Percentiles rank a stretch among this genome's conserved stretches.
Conservation (phyloP, 2,888 invertebrate species). For the Agrochola litura region DNA sequence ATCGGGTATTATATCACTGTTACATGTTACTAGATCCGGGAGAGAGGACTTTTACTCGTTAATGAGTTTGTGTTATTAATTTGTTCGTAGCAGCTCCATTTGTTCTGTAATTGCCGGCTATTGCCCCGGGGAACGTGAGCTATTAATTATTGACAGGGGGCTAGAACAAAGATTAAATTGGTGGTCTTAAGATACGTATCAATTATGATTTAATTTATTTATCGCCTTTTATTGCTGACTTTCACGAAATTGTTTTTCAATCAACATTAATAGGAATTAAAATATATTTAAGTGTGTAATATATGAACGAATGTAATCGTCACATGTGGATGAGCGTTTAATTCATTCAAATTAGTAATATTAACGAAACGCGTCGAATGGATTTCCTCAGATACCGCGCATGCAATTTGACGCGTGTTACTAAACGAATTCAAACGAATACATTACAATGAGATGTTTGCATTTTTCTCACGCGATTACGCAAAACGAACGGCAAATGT, state of each 20-base stretch:
- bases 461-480: constrained; percentile 75
- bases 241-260: constrained; percentile 16
- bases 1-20: constrained; percentile 66
- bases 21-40: constrained; percentile 71
- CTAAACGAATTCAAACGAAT: constrained; percentile 39
- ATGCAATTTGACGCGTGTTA: constrained; percentile 27
- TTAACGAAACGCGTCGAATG: constrained; percentile 19
- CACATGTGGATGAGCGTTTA: constrained; percentile 21
- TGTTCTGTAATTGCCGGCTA: constrained; percentile 41
- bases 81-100: constrained; percentile 33
- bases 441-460: constrained; percentile 56
- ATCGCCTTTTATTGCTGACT: not conserved
- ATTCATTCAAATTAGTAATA: constrained; percentile 15
- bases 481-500: constrained; percentile 60
- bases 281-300: constrained; percentile 2
- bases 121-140: constrained; percentile 27
- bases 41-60: constrained; percentile 63
- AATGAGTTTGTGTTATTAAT: constrained; percentile 51
- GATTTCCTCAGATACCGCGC: constrained; percentile 39
- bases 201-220: not conserved
- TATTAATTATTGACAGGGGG: constrained; percentile 11
- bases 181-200: not conserved
- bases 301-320: not conserved
- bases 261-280: not conserved
- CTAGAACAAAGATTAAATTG: not conserved